phyloP scores from a whole-genome alignment of 2,888 invertebrate species.

The Gasteruption jaculator region DNA sequence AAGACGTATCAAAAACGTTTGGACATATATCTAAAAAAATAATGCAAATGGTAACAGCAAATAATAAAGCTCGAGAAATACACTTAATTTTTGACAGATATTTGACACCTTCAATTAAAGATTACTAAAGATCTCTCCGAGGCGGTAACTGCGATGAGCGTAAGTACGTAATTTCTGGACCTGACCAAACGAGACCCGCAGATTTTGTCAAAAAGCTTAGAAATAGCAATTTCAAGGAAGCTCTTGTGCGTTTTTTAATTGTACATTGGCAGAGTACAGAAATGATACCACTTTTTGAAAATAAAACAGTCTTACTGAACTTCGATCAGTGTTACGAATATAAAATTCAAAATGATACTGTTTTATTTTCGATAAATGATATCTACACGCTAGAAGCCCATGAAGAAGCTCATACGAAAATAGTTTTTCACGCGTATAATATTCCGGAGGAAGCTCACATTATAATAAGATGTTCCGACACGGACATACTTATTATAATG shows the following conservation, averaged over 20 bases:
- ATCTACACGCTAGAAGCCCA: slow-evolving; percentile 19
- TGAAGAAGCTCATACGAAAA: slow-evolving; percentile 26
- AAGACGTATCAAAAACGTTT: slow-evolving; percentile 34
- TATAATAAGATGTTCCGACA: slow-evolving; percentile 9
- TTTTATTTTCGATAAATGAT: slow-evolving; percentile 14
- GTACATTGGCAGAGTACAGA: slow-evolving; percentile 17
- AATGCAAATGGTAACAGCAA: too few species aligned
- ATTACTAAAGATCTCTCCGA: slow-evolving; percentile 14
- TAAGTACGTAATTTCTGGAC: slow-evolving; percentile 15
- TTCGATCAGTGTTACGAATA: slow-evolving; percentile 22
- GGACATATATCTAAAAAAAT: slow-evolving; percentile 34
- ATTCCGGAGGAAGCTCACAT: slow-evolving; percentile 5
- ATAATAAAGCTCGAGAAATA: slow-evolving; percentile 14
- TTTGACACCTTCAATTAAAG: slow-evolving; percentile 19
- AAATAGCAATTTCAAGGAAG: slow-evolving; percentile 20
- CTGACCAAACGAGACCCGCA: slow-evolving; percentile 16
- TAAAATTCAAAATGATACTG: slow-evolving; percentile 13
- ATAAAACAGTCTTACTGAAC: slow-evolving; percentile 19
- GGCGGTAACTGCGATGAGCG: background rate
- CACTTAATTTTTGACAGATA: slow-evolving; percentile 19
- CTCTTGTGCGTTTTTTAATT: slow-evolving; percentile 20
- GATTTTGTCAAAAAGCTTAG: slow-evolving; percentile 17
- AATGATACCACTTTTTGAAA: slow-evolving; percentile 19
- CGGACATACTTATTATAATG: slow-evolving; percentile 14
- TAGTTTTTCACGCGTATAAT: slow-evolving; percentile 17